Evolutionary conservation across 2,888 invertebrate species (phyloP), one percentile per base, ranked within the genome.

Genomic region (Drosophila paranaensis): DNA sequence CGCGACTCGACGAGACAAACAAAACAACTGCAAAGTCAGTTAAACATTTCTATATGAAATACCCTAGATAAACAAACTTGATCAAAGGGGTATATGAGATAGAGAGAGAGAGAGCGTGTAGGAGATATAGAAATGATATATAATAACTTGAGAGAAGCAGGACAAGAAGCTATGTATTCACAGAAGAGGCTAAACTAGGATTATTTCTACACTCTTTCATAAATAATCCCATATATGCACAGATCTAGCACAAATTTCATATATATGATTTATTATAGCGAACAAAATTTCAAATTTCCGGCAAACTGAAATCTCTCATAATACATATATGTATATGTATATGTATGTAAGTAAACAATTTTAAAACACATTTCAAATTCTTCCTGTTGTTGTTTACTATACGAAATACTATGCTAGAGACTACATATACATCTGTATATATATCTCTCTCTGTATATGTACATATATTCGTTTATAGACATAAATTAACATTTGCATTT

Each of bases 401-500:
- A 11, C 27, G 42, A 11, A 42, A 53, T 37, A 61, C 50, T 42
- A 58, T 46, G 48, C 10, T 45, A 39, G 45, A 40, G 14, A 35
- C 16, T 14, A 48, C 6, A 64, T 11, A 40, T 14, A 27, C 2
- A 14, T 1, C 16, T 35, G 16, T 14, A 42, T 37, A 6, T 54
- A 20, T 54, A 14, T 43, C 10, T 39, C 27, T 48, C 14, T 30
- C 25, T 46, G 6, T 40, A 2, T 57, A 57, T 51, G 33, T 2
- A 2, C 27, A 4, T 27, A 27, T 27, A 27, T 20, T 20, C n/a
- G 13, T 60, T 35, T 53, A 54, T 58, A 40, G 27, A 42, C 39
- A 68, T 70, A 51, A 77, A 77, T 58, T 61, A 61, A 62, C 61
- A 77, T 72, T 58, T 74, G 66, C 77, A 66, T 77, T 65, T 81